Conservation (phyloP, 2,113 vertebrate species). For the Oxyura jamaicensis region DNA sequence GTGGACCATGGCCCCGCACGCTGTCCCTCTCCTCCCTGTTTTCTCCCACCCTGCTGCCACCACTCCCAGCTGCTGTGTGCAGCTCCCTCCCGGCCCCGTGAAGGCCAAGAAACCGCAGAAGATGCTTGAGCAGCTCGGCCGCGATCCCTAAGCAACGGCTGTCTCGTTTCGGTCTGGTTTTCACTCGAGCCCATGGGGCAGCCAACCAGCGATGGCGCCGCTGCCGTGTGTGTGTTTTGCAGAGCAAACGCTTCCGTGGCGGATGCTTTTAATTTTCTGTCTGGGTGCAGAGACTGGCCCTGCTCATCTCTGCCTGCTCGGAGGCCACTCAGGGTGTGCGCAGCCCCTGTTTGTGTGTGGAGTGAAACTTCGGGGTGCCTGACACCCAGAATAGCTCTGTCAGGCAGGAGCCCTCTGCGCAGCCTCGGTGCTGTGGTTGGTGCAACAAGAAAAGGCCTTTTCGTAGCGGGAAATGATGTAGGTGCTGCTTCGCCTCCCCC, state of each 20-base stretch:
- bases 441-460: neutral
- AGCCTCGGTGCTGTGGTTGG: neutral
- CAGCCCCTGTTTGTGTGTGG: neutral
- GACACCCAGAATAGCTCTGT: neutral
- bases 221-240: neutral
- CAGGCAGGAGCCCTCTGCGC: neutral
- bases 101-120: neutral
- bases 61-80: no score
- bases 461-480: neutral
- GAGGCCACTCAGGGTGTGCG: neutral
- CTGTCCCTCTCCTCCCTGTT: no score
- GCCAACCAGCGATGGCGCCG: neutral
- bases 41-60: no score
- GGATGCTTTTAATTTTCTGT: neutral
- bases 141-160: neutral
- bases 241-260: neutral
- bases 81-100: neutral
- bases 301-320: neutral
- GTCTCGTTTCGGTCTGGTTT: neutral
- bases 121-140: neutral
- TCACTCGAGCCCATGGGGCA: fast-evolving
- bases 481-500: neutral
- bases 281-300: neutral
- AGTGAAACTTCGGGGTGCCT: neutral
- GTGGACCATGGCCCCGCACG: neutral